Evolutionary conservation across 2,888 invertebrate species (phyloP).

Genomic region (Formica aserva): DNA sequence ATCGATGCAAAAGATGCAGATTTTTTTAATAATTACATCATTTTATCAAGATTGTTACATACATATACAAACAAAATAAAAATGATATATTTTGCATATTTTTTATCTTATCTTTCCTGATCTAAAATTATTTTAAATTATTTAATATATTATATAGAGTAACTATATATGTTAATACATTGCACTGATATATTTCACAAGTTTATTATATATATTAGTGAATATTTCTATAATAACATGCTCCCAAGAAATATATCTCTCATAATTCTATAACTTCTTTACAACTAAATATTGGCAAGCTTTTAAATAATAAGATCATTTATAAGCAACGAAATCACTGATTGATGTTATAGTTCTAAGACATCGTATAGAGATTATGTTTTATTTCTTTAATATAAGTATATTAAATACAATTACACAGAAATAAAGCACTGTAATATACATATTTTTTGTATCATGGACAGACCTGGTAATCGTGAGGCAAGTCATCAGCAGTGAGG

Average conservation of each 20-base stretch:
- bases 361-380: slow-evolving; percentile 22
- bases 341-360: not conserved
- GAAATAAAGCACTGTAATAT: slow-evolving; percentile 36
- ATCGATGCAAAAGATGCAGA: slow-evolving; percentile 21
- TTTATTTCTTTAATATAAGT: slow-evolving; percentile 14
- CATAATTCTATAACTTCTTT: not conserved
- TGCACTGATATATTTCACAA: not conserved
- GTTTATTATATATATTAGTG: not conserved
- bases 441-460: slow-evolving; percentile 44
- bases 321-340: not conserved
- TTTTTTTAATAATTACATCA: slow-evolving; percentile 40
- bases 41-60: slow-evolving; percentile 46
- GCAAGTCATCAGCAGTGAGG: slow-evolving; percentile 92
- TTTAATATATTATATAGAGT: slow-evolving; percentile 32
- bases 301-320: slow-evolving; percentile 2
- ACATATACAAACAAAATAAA: not conserved
- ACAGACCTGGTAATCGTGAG: slow-evolving; percentile 90
- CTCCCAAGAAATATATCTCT: not conserved
- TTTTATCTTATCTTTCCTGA: not conserved
- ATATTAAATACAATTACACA: not conserved
- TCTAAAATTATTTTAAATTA: slow-evolving; percentile 3
- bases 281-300: not conserved
- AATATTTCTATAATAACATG: not conserved
- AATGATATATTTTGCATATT: not conserved
- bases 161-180: not conserved